Base-by-base conservation (phyloP, 64 coral and sea anemone species). In the Cladopsammia gracilis region DNA sequence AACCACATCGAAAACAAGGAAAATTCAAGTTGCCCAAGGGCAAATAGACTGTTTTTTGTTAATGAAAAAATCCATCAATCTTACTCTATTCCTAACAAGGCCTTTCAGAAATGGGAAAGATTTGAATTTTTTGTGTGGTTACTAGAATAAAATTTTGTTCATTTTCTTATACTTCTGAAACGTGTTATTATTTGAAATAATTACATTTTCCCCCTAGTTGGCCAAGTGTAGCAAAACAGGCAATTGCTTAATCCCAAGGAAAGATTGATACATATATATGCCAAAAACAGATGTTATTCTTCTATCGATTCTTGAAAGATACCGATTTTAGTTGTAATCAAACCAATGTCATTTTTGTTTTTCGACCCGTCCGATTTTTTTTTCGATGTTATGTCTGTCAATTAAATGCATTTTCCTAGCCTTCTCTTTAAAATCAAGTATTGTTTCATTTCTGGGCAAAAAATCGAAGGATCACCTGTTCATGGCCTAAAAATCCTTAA, bases 311-410 rank as follows among this genome's bases (percentile, higher is more conserved):
- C 22, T 77, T 57, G 22, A 56, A 77, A 77, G 9, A 77, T 77
- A 77, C 22, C 75, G 75, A 77, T 23, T 56, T 77, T 54, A 77
- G 48, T 77, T 8, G 16, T 54, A 56, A 77, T 77, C 20, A 53
- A 77, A 77, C 43, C 48, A n/a, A 19, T 64, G 75, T 77, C 8
- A 77, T 77, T 25, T 47, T 73, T 18, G 45, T 47, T 75, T 50
- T 42, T n/a, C 47, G 8, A 12, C 50, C 14, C 10, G 2, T 44
- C 5, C 1, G 47, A 51, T 48, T 75, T 19, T 75, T 73, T 18
- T 46, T 25, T 49, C 19, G 12, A 15, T 51, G 2, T 50, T n/a
- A 48, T 75, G 50, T 2, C 18, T 14, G 47, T 75, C 18, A n/a
- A 2, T 19, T 15, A 56, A 56, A 56, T 56, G 53, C 7, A 10